Percentiles rank a stretch among this genome's conserved stretches.
Evolutionary conservation across 1,140 invertebrate species (phyloP).

Genomic region (Pogonomyrmex barbatus): DNA sequence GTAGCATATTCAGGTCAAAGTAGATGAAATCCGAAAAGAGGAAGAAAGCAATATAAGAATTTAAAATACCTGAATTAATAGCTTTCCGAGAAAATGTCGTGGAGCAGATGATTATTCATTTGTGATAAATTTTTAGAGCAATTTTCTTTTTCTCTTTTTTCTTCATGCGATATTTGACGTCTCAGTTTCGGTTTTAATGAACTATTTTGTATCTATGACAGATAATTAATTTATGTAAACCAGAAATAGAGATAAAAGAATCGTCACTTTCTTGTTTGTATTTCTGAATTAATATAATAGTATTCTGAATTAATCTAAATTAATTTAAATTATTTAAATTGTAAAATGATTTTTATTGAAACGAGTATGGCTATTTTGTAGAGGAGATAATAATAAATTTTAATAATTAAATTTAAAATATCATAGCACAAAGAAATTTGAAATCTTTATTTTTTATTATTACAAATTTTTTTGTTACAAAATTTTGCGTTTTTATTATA

Average conservation of each 20-base stretch:
- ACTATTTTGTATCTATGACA: not conserved
- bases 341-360: not conserved
- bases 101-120: slow-evolving; percentile 31
- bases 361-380: not conserved
- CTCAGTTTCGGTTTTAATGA: slow-evolving; percentile 39
- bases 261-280: not conserved
- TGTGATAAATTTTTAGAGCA: slow-evolving; percentile 26
- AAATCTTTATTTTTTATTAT: not conserved
- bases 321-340: slow-evolving; percentile 15
- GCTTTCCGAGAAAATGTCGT: not conserved
- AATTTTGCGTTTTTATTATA: not conserved
- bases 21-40: not conserved
- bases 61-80: slow-evolving; percentile 3
- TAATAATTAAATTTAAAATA: no score
- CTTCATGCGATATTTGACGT: not conserved
- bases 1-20: slow-evolving; percentile 30
- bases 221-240: slow-evolving; percentile 47
- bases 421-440: not conserved
- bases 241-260: not conserved
- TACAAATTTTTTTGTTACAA: not conserved
- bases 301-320: not conserved
- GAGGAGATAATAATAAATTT: no score
- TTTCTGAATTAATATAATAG: not conserved
- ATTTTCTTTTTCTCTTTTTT: not conserved
- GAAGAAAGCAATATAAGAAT: slow-evolving; percentile 37